Conservation (phyloP, 2,888 invertebrate species). For the Drosophila mayaguana region DNA sequence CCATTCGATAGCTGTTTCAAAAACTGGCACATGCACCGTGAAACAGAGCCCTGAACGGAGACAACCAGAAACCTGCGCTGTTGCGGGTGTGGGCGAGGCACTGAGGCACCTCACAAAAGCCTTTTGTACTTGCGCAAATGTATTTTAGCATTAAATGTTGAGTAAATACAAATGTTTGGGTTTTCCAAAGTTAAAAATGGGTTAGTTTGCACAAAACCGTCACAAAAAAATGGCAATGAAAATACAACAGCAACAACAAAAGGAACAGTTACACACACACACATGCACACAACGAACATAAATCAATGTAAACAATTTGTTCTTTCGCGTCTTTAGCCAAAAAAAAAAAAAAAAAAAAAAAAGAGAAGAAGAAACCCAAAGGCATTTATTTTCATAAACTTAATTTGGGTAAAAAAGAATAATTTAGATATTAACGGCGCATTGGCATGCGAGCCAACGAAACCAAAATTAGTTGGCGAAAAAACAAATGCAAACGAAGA, state of each 20-base stretch:
- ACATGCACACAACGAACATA: slow-evolving; percentile 11
- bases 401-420: slow-evolving; percentile 5
- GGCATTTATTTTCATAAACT: slow-evolving; percentile 38
- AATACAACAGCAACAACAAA: background rate
- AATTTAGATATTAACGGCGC: slow-evolving; percentile 37
- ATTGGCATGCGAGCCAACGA: slow-evolving; percentile 55
- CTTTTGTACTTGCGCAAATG: slow-evolving; percentile 69
- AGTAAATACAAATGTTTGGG: slow-evolving; percentile 63
- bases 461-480: slow-evolving; percentile 24
- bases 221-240: slow-evolving; percentile 14
- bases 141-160: slow-evolving; percentile 57
- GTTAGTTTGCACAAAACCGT: slow-evolving; percentile 42
- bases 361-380: slow-evolving; percentile 22
- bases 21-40: slow-evolving; percentile 50
- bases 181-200: slow-evolving; percentile 59
- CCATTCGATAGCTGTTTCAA: slow-evolving; percentile 37
- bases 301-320: slow-evolving; percentile 50
- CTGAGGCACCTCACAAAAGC: slow-evolving; percentile 23
- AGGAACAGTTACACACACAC: background rate
- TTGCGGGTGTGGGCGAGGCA: slow-evolving; percentile 12
- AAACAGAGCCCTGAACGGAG: slow-evolving; percentile 12
- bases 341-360: slow-evolving; percentile 16
- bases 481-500: background rate
- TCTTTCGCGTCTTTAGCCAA: background rate
- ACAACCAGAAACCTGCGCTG: slow-evolving; percentile 4